Conservation (phyloP, 1,140 invertebrate species). For the Meloidogyne chitwoodi region DNA sequence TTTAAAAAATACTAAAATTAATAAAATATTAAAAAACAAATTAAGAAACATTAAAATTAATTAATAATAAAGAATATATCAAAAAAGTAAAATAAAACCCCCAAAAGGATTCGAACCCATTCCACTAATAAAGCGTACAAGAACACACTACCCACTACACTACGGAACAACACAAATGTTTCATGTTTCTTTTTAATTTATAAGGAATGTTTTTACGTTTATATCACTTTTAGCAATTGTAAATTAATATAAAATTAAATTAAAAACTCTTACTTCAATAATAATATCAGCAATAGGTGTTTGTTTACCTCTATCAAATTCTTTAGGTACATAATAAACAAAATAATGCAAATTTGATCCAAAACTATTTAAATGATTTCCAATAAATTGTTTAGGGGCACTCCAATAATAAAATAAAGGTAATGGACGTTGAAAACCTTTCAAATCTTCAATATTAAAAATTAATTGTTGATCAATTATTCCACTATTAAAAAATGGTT, state of each 20-base stretch:
- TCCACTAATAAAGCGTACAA: no score
- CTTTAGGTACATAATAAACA: constrained; percentile 77
- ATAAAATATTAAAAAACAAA: not conserved
- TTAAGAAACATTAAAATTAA: no score
- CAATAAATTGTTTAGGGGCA: constrained; percentile 69
- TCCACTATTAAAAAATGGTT: constrained; percentile 9
- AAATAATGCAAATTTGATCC: constrained; percentile 74
- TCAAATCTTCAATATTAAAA: constrained; percentile 38
- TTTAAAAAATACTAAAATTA: no score
- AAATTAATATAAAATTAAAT: not conserved
- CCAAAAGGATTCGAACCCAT: no score
- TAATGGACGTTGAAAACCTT: constrained; percentile 63
- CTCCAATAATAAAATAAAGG: constrained; percentile 78
- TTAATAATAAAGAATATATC: no score
- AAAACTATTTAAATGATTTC: constrained; percentile 71
- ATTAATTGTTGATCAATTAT: constrained; percentile 21
- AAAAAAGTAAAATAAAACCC: no score
- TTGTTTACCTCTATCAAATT: constrained; percentile 68
- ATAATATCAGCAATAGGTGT: constrained; percentile 78
- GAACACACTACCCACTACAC: no score
- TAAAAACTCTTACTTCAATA: constrained; percentile 68
- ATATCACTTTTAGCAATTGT: no score
- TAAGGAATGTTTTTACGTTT: no score
- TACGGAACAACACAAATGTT: no score
- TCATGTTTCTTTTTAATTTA: no score